Percentiles rank a stretch among this genome's conserved stretches.
These are phyloP conservation scores for Mercenaria mercenaria DNA, from an alignment of 1,140 invertebrate species.

Conservation along the genomic window DNA sequence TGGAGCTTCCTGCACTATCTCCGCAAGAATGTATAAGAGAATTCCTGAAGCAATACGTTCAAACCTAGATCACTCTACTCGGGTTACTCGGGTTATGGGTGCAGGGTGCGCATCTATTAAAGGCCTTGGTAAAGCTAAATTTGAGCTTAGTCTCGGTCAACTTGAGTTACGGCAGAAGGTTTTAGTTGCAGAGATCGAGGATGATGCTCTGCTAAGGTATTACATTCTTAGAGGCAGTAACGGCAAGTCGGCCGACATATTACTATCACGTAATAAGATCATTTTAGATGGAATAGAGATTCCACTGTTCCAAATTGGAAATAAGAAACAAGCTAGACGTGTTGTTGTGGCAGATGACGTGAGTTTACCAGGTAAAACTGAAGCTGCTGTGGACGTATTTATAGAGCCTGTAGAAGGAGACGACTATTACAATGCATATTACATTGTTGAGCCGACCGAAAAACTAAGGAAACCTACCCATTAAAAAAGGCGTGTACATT, in stretches of 20 bases:
- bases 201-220: slow-evolving; percentile 35
- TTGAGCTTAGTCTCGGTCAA: slow-evolving; percentile 1
- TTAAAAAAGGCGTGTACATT: neutral
- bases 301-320: slow-evolving; percentile 18
- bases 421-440: neutral
- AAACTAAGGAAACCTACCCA: neutral
- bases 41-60: neutral
- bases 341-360: slow-evolving; percentile 32
- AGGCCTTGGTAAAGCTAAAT: neutral
- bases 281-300: neutral
- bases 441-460: neutral
- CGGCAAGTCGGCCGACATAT: neutral
- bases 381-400: slow-evolving; percentile 21
- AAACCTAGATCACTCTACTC: neutral
- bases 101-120: slow-evolving; percentile 30
- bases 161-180: neutral
- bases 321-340: neutral
- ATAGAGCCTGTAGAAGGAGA: slow-evolving; percentile 3
- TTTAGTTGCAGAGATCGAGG: slow-evolving; percentile 44
- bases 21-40: slow-evolving; percentile 10
- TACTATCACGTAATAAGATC: slow-evolving; percentile 12
- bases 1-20: slow-evolving; percentile 18
- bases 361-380: slow-evolving; percentile 13
- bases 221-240: slow-evolving; percentile 23
- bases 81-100: neutral